These are phyloP conservation scores for Pocillopora grandis DNA, from an alignment of 92 coral and sea anemone genomes.

Conservation along the genomic window DNA sequence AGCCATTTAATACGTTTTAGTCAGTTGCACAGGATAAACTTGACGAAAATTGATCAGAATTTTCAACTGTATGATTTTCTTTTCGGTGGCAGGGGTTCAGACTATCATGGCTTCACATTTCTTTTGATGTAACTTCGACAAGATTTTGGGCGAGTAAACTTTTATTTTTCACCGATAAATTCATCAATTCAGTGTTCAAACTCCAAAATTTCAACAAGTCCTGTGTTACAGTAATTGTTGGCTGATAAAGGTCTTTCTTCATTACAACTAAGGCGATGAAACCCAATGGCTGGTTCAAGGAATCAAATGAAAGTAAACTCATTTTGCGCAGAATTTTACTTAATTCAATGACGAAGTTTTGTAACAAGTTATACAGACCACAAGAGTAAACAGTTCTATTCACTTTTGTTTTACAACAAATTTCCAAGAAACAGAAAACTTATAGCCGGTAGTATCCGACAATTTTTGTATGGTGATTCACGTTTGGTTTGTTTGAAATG, in stretches of 20 bases:
- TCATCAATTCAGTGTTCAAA: not conserved
- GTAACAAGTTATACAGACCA: not conserved
- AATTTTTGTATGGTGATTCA: no score
- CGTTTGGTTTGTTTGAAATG: no score
- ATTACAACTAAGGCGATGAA: not conserved
- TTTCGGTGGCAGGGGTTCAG: no score
- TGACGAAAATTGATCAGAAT: not conserved
- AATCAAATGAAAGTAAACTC: not conserved
- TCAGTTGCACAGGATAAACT: not conserved
- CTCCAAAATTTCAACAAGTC: not conserved
- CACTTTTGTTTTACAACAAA: no score
- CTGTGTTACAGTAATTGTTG: not conserved
- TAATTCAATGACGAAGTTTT: no score
- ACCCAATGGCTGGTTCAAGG: constrained; percentile 11
- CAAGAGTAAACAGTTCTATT: not conserved
- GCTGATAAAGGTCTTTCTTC: not conserved
- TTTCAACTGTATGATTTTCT: no score
- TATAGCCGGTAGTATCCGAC: no score
- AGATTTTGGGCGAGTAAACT: not conserved
- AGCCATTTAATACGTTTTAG: not conserved
- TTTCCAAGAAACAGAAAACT: no score
- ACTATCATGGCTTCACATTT: no score
- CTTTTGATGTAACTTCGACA: not conserved
- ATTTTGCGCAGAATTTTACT: no score
- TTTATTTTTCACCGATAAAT: not conserved